Evolutionary conservation across 2,888 invertebrate species (phyloP).

Genomic region (Ashinkailepas kermadecensis): DNA sequence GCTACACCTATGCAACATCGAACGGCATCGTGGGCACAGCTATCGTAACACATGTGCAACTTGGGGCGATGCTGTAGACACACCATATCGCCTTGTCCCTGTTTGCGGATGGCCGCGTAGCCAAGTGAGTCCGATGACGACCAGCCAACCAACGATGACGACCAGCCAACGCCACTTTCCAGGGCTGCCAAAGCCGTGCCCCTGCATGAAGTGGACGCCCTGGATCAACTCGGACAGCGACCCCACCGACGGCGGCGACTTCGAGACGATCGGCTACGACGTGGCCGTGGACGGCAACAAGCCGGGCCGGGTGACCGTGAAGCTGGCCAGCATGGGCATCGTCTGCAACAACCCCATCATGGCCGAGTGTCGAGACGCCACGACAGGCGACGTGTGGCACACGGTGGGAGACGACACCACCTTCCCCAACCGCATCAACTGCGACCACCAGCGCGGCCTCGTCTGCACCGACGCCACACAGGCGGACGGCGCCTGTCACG

Average conservation of each 20-base stretch:
- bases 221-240: background rate
- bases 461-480: background rate
- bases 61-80: too few species aligned
- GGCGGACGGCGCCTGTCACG: background rate
- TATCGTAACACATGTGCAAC: too few species aligned
- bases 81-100: too few species aligned
- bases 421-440: background rate
- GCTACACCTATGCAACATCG: too few species aligned
- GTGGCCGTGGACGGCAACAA: background rate
- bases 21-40: too few species aligned
- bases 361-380: background rate
- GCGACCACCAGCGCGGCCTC: background rate
- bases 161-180: too few species aligned
- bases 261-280: conserved; percentile 8
- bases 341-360: background rate
- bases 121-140: too few species aligned
- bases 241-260: background rate
- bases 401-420: background rate
- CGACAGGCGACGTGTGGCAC: background rate
- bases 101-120: too few species aligned
- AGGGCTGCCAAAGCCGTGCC: too few species aligned
- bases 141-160: too few species aligned
- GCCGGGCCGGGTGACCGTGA: background rate
- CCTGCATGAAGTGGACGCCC: background rate
- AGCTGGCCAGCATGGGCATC: background rate